Evolutionary conservation across 2,888 invertebrate species (phyloP), one percentile per base, ranked within the genome.

Genomic region (Agonopterix alstromeriana): DNA sequence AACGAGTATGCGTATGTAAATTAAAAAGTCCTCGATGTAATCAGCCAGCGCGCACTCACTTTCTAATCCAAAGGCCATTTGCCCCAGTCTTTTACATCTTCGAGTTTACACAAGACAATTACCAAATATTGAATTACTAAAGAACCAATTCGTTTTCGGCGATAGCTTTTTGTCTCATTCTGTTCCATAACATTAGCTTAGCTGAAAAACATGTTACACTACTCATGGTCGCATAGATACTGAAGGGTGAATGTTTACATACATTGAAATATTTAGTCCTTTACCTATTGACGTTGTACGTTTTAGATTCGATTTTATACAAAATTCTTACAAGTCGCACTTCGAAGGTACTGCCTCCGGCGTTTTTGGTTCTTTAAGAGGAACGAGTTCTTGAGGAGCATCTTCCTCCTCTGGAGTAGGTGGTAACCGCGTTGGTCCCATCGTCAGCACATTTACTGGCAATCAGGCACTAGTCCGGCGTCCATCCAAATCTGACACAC

Each of bases 371-470:
- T 76, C 78, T 27, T 65, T 52, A 42, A 59, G 62, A 36, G 53
- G 49, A 47, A 69, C 49, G 43, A 73, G 56, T 9, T 77, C 73
- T 45, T 64, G 73, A 42, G 73, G 71, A 52, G 69, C 65, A 51
- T 81, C 83, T 58, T 86, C 84, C 52, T 85, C 85, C 61, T 85
- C 86, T 5, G 84, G 84, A 43, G 86, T 84, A 50, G 77, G 70
- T 46, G 85, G 82, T 52, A 86, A 63, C 67, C 86, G 80, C 61
- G 82, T 84, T 56, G 73, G 86, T 57, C 87, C 87, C 87, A 88
- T 88, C 53, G 56, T 60, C 54, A 55, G 51, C 67, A 71, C 67
- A 63, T 58, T 56, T 61, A 68, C 65, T 58, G 48, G 48, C 53
- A 62, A 61, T 77, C 68, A 79, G 57, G 63, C 70, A 72, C 78